Percentiles rank a stretch among this genome's conserved stretches.
Evolutionary conservation across 2,888 invertebrate species (phyloP).

Genomic region (Trachelus tabidus): DNA sequence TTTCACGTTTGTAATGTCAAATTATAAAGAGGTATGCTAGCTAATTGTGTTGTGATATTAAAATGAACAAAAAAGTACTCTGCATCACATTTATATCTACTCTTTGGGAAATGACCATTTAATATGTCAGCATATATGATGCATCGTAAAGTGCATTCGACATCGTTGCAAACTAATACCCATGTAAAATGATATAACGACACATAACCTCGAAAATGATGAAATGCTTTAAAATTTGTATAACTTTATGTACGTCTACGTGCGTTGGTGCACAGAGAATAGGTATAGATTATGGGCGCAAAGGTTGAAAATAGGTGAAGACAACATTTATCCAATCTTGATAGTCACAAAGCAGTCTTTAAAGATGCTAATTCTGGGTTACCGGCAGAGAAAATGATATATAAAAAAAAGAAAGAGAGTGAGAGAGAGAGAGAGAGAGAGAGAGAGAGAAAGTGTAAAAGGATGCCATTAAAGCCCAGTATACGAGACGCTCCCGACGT

Average conservation of each 20-base stretch:
- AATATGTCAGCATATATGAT: background rate
- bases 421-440: background rate
- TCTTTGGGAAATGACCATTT: background rate
- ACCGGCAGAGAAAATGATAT: background rate
- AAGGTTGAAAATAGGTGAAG: background rate
- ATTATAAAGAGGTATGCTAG: background rate
- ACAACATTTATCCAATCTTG: background rate
- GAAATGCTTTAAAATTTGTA: background rate
- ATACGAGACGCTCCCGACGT: background rate
- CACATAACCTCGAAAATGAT: background rate
- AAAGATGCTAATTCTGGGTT: background rate
- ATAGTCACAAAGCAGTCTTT: background rate
- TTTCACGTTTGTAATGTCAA: background rate
- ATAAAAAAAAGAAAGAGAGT: background rate
- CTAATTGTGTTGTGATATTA: background rate
- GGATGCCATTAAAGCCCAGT: background rate
- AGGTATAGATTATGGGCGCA: background rate
- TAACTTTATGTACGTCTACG: background rate
- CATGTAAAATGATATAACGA: background rate
- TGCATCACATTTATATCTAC: background rate
- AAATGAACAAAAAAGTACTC: background rate
- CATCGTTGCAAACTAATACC: background rate
- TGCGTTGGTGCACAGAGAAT: background rate
- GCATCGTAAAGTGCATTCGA: background rate
- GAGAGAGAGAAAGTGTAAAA: slow-evolving; percentile 8